Evolutionary conservation across 2,888 invertebrate genomes (phyloP), one percentile per base, ranked within the genome.

Genomic region (Mythimna lalbum): DNA sequence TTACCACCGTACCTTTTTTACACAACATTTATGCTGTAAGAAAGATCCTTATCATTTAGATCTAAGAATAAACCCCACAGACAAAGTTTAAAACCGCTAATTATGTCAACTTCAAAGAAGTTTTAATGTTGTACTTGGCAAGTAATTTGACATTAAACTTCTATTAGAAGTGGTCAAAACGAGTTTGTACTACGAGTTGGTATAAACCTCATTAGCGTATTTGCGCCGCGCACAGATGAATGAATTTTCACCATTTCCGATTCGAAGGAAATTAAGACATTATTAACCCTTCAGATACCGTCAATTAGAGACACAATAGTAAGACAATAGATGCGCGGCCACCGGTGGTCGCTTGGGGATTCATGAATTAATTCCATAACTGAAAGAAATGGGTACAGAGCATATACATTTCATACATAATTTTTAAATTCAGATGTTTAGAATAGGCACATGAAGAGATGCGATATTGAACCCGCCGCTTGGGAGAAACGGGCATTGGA

Each of bases 91-190:
- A 61, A 64, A 69, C 76, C 60, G 14, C 64, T 64, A 62, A 76
- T 69, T 75, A 64, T 55, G 76, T 56, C 52, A 27, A 47, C 69
- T 33, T 52, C 52, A 62, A 33, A 69, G 55, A 64, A 61, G 59
- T 70, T 36, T 76, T 59, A 76, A 76, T 76, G 52, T 59, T 53
- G 50, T 69, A 61, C 70, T 68, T 63, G 50, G 31, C 56, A 78
- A 65, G 63, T 72, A 70, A 74, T 74, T 73, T 60, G 69, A 43
- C 68, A 60, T 63, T 52, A 65, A 68, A 74, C 33, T 73, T 63
- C 62, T 62, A 23, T n/a, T 27, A 47, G 59, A 47, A 74, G 56
- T 72, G 57, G 53, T 70, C 31, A 27, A 27, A 61, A 69, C 7
- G 57, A 64, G 21, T 53, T 59, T 10, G 43, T 56, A 36, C 27